Evolutionary conservation across 2,113 vertebrate genomes (phyloP), one percentile per base, ranked within the genome.

Genomic region (Zosterops pallidus): DNA sequence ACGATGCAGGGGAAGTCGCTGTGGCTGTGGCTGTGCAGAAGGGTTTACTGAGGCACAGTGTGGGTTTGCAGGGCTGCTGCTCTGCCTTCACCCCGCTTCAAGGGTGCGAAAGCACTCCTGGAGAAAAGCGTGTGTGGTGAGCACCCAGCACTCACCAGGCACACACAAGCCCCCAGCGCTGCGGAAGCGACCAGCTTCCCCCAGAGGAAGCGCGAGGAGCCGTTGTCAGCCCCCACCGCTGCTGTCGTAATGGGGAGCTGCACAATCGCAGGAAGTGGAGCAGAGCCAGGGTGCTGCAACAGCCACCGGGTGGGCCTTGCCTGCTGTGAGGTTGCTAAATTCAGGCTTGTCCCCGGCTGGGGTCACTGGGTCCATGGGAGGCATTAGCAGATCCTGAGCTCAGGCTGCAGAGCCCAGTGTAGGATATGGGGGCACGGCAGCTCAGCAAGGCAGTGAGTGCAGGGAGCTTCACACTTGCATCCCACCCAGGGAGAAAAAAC

Each of bases 1-100:
- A 20, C 0, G 1, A 9, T 2, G 9, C 10, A 24, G 55, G 14
- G 44, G 6, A 55, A 3, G 13, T 50, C 35, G 0, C 1, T 0
- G 2, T 44, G 19, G 25, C 39, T 60, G 33, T 2, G 2, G 29
- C 50, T 35, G 6, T 8, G n/a, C 42, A 29, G 39, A 35, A 9
- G 11, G 39, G 9, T 19, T 74, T 21, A 4, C 7, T 41, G 70
- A 55, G 20, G 33, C 33, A 5, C 1, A 0, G 19, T 1, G 4
- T 0, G 2, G 35, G 31, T 37, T 76, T 76, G 24, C 2, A 3
- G 31, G 31, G 37, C 12, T 12, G 47, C 31, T 33, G 24, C 56
- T 75, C 12, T 55, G 44, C 39, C 55, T 31, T 81, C 44, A 6
- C 22, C 8, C 8, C 0, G 0, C 17, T 29, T 50, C 8, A 12